Base-by-base conservation (phyloP, 2,797 vertebrate species). In the Antennarius maculatus region DNA sequence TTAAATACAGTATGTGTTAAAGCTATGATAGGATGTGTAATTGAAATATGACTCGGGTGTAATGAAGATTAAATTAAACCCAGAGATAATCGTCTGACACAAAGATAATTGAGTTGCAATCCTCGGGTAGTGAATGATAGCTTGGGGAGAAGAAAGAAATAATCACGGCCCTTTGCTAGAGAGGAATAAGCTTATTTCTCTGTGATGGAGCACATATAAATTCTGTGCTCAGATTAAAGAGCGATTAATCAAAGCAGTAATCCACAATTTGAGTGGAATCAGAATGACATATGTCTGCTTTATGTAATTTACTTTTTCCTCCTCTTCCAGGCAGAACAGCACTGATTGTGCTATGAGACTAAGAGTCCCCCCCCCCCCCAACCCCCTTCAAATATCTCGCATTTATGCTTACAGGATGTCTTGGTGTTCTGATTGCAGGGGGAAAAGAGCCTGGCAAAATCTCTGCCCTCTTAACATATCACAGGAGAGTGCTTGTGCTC, bases 1-100 rank as follows among this genome's bases (percentile, higher is more conserved):
- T 96, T 94, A 96, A 95, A 94, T 94, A 83, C 87, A 86, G 86
- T 85, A 93, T 82, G 89, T 93, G 92, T 94, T 95, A 95, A 94
- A 86, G 86, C 93, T 92, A 92, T 89, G 89, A 93, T 93, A 93
- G 92, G 92, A 87, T 91, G 92, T 92, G 93, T 95, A 96, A 95
- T 96, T 97, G 95, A 97, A 97, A 95, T 96, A 96, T 94, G 95
- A 95, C 90, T 83, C 88, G 89, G 89, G 91, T 84, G 84, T 96
- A 96, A 96, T 95, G 94, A 94, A 93, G 93, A 95, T 95, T 95
- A 95, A 96, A 97, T 96, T 95, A 96, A 96, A 92, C 92, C 92
- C 81, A 83, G 84, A 90, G 94, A 96, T 97, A 96, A 96, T 96
- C 94, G 92, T 93, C 95, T 96, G 94, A 95, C 95, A 93, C 88